Conservation (phyloP, 2,888 invertebrate species). For the Parasteatoda lunata region DNA sequence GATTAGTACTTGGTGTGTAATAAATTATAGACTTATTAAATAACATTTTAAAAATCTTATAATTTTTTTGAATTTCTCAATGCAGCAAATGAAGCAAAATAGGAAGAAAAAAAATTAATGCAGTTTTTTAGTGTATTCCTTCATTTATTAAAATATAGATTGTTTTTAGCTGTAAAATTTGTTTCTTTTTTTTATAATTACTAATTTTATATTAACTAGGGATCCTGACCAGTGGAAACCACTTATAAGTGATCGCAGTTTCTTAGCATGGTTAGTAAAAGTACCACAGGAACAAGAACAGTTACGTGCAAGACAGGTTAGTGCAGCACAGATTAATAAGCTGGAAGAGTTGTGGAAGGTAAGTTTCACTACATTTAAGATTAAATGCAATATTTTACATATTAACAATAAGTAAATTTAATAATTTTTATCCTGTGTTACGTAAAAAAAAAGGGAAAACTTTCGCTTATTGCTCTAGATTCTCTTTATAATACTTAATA, state of each 20-base stretch:
- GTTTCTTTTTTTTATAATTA: too few relatives aligned
- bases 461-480: too few relatives aligned
- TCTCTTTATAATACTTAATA: too few relatives aligned
- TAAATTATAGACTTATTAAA: background rate
- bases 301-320: conserved; percentile 94
- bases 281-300: conserved; percentile 98
- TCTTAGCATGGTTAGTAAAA: conserved; percentile 97
- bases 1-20: background rate
- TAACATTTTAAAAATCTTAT: background rate
- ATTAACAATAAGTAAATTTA: too few relatives aligned
- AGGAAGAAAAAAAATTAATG: background rate
- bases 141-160: background rate
- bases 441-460: too few relatives aligned
- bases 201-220: conserved; percentile 71
- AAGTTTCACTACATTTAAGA: background rate
- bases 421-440: too few relatives aligned
- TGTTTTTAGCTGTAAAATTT: background rate
- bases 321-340: conserved; percentile 97
- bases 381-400: background rate
- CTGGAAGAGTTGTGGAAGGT: conserved; percentile 97
- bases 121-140: background rate
- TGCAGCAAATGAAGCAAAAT: too few relatives aligned
- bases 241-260: conserved; percentile 95
- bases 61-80: background rate
- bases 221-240: conserved; percentile 99